phyloP scores from a whole-genome alignment of 2,113 vertebrate genomes.

The Callorhinus ursinus region DNA sequence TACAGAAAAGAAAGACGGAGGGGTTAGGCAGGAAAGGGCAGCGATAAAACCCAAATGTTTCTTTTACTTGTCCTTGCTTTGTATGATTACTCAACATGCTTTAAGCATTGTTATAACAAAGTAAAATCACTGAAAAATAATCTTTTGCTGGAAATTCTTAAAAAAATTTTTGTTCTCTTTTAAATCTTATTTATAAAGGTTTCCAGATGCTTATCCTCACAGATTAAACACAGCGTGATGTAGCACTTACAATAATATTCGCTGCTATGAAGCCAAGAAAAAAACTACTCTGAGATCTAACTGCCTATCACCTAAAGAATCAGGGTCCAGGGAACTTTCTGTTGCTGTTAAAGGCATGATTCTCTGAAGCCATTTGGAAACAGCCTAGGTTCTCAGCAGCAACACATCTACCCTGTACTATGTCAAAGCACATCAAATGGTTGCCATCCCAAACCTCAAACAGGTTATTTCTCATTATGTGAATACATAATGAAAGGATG shows the following conservation, averaged over 20 bases:
- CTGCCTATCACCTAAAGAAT: slow-evolving; percentile 50
- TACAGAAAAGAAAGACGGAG: not conserved
- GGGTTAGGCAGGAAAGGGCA: not conserved
- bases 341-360: slow-evolving; percentile 47
- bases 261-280: slow-evolving; percentile 49
- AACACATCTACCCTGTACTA: not conserved
- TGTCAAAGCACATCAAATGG: slow-evolving; percentile 13
- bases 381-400: slow-evolving; percentile 39
- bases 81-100: not conserved
- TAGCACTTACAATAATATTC: slow-evolving; percentile 18
- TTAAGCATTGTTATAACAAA: slow-evolving; percentile 48
- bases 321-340: slow-evolving; percentile 52
- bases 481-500: slow-evolving; percentile 57
- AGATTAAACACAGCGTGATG: slow-evolving; percentile 49
- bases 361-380: slow-evolving; percentile 62
- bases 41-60: not conserved
- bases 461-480: slow-evolving; percentile 54
- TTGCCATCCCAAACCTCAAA: not conserved
- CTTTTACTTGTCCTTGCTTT: slow-evolving; percentile 28
- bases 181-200: slow-evolving; percentile 58
- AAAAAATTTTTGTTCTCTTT: slow-evolving; percentile 59
- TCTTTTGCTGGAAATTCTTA: slow-evolving; percentile 58
- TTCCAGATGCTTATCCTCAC: slow-evolving; percentile 59
- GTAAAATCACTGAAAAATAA: slow-evolving; percentile 57
- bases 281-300: slow-evolving; percentile 25